phyloP scores from a whole-genome alignment of 2,797 vertebrate species.

The Gymnoscopelus microlampas region DNA sequence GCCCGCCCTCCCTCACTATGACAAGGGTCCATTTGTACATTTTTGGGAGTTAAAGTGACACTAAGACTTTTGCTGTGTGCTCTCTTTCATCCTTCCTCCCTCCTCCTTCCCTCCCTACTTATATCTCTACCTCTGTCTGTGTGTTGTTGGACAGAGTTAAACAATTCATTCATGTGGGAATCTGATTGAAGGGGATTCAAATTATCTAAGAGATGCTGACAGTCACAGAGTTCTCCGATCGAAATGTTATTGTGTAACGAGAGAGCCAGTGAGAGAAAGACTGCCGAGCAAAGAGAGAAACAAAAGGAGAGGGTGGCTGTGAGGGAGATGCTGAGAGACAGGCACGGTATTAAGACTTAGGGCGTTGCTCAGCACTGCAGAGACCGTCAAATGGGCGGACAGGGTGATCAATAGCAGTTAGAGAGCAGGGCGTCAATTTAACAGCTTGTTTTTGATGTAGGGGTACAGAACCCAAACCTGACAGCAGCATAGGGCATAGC shows the following conservation, averaged over 20 bases:
- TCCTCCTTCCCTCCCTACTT: not conserved
- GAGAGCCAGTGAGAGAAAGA: constrained; percentile 35
- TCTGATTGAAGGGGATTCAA: constrained; percentile 24
- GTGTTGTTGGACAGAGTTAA: constrained; percentile 13
- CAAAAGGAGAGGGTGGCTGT: too few relatives aligned
- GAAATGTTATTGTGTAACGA: constrained; percentile 56
- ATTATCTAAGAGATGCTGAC: constrained; percentile 48
- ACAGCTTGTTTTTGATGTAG: constrained; percentile 70
- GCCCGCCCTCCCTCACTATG: too few relatives aligned
- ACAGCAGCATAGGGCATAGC: constrained; percentile 31
- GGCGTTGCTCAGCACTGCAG: constrained; percentile 5
- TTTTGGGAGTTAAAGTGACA: too few relatives aligned
- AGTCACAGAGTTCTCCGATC: constrained; percentile 51
- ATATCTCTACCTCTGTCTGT: constrained; percentile 1
- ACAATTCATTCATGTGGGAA: constrained; percentile 24
- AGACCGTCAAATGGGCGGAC: constrained; percentile 47
- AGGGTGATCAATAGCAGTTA: constrained; percentile 76
- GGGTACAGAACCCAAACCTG: constrained; percentile 58
- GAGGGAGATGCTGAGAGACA: constrained; percentile 19
- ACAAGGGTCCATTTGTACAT: too few relatives aligned
- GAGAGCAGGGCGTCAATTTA: constrained; percentile 66
- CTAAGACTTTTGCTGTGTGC: too few relatives aligned
- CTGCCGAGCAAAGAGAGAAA: not conserved
- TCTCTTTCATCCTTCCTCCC: not conserved
- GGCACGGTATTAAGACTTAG: constrained; percentile 42